Evolutionary conservation across 2,888 invertebrate genomes (phyloP).

Genomic region (Orthosia incerta): DNA sequence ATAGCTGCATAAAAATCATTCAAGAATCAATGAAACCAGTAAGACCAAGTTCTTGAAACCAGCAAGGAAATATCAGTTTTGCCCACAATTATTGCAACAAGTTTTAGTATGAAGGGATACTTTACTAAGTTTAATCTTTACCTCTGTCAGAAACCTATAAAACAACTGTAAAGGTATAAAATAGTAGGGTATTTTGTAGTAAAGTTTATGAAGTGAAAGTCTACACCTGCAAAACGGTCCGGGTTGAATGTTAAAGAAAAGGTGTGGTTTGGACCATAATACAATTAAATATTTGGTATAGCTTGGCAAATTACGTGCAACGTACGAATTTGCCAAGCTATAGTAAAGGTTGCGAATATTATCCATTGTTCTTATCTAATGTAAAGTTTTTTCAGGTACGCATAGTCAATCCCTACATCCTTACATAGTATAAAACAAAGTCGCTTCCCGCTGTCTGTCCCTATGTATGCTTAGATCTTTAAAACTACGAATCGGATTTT

Average conservation of each 20-base stretch:
- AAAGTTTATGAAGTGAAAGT: constrained; percentile 46
- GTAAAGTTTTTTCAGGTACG: no score
- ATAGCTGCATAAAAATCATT: not conserved
- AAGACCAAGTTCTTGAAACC: not conserved
- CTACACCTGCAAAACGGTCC: constrained; percentile 31
- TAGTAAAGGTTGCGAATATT: no score
- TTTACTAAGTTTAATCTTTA: constrained; percentile 21
- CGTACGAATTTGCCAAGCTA: no score
- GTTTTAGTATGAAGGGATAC: not conserved
- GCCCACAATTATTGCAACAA: no score
- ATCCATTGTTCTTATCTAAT: no score
- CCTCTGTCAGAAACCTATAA: constrained; percentile 41
- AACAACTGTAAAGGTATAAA: constrained; percentile 44
- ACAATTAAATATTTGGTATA: not conserved
- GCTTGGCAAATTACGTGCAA: no score
- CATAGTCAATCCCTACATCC: no score
- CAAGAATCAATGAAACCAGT: not conserved
- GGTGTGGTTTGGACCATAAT: not conserved
- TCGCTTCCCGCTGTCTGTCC: no score
- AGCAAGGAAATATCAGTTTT: not conserved
- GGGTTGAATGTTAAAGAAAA: constrained; percentile 2
- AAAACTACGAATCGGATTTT: no score
- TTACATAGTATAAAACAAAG: no score
- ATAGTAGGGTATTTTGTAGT: constrained; percentile 18
- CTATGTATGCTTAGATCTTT: no score